A percentile compares a stretch with the other conserved stretches of the same genome.
Evolutionary conservation across 2,888 invertebrate species (phyloP).

Genomic region (Cremastinae sp.): DNA sequence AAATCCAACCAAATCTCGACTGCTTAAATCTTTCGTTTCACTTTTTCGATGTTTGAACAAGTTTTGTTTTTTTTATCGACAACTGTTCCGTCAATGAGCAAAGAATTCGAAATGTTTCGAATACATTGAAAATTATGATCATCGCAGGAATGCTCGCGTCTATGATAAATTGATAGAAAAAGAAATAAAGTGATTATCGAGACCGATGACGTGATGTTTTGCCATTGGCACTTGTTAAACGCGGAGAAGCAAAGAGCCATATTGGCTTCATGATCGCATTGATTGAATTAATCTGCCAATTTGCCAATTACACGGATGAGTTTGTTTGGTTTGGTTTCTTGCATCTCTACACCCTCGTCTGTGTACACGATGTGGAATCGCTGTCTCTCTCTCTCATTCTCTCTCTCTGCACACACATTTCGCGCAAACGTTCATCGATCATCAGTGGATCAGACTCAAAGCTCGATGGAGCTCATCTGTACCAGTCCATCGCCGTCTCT

Average conservation of each 20-base stretch:
- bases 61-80: no score
- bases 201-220: conserved; percentile 43
- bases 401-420: conserved; percentile 3
- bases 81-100: no score
- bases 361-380: conserved; percentile 29
- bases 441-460: conserved; percentile 68
- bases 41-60: no score
- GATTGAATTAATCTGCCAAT: conserved; percentile 80
- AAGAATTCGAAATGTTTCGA: no score
- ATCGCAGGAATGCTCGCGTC: no score
- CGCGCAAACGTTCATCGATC: conserved; percentile 69
- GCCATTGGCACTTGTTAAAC: conserved; percentile 26
- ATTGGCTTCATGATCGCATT: conserved; percentile 67
- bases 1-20: no score
- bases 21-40: no score
- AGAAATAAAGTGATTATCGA: conserved; percentile 37
- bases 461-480: conserved; percentile 55
- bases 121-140: no score
- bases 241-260: conserved; percentile 44
- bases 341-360: conserved; percentile 64
- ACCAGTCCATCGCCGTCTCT: conserved; percentile 54
- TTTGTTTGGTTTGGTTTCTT: conserved; percentile 77
- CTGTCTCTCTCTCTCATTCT: conserved; percentile 46
- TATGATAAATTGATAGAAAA: background rate
- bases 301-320: conserved; percentile 79